Evolutionary conservation across 2,797 vertebrate species (phyloP).

Genomic region (Coregonus suidteri): DNA sequence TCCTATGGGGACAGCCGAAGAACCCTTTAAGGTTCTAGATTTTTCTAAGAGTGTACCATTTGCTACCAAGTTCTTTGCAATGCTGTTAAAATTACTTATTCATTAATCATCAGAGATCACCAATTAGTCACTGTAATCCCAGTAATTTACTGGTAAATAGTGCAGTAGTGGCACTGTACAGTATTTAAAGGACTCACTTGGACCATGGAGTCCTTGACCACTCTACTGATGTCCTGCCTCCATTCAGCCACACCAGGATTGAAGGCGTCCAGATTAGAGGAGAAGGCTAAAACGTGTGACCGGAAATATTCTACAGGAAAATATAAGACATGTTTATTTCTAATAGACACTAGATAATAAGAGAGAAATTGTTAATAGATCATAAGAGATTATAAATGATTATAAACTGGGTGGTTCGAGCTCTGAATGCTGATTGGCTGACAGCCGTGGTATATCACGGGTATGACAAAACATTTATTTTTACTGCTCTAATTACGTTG

Average conservation of each 20-base stretch:
- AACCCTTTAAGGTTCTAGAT: too few species aligned
- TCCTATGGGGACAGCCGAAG: too few species aligned
- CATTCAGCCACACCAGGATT: slow-evolving; percentile 91
- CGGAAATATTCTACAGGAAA: slow-evolving; percentile 85
- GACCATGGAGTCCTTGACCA: slow-evolving; percentile 84
- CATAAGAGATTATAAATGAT: too few species aligned
- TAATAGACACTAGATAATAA: too few species aligned
- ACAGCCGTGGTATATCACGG: too few species aligned
- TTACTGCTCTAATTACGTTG: too few species aligned
- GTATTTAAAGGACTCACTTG: slow-evolving; percentile 71
- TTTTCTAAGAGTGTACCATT: too few species aligned
- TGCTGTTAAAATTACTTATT: not conserved
- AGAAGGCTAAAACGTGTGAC: slow-evolving; percentile 86
- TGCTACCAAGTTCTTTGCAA: not conserved
- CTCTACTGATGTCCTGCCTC: slow-evolving; percentile 74
- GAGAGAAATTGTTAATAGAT: slow-evolving; percentile 16
- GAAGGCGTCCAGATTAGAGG: slow-evolving; percentile 85
- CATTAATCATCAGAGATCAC: not conserved
- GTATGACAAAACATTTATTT: too few species aligned
- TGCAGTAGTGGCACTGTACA: too few species aligned
- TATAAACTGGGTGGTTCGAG: too few species aligned
- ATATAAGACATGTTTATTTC: slow-evolving; percentile 10
- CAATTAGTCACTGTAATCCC: not conserved
- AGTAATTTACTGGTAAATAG: not conserved
- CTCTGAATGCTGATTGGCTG: too few species aligned